Evolutionary conservation across 92 coral and sea anemone genomes (phyloP).

Genomic region (Actinostola sp.): DNA sequence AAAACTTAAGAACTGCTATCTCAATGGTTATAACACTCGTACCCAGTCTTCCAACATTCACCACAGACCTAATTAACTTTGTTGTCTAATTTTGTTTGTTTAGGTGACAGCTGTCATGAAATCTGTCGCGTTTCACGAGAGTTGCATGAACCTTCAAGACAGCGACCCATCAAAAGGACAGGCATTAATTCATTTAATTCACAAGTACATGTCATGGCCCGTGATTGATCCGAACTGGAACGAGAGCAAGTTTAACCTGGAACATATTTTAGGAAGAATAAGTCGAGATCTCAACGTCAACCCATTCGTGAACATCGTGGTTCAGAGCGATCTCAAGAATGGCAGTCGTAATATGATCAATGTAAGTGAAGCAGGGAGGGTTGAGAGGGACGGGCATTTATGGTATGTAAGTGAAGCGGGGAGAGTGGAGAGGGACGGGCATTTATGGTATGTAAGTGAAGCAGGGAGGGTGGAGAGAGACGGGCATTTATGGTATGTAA

Average conservation of each 20-base stretch:
- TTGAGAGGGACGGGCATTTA: no score
- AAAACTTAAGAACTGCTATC: no score
- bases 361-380: conserved; percentile 40
- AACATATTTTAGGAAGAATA: conserved; percentile 44
- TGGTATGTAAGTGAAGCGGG: no score
- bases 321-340: conserved; percentile 60
- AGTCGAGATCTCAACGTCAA: conserved; percentile 50
- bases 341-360: conserved; percentile 54
- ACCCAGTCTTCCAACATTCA: no score
- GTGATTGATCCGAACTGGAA: conserved; percentile 64
- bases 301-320: conserved; percentile 40
- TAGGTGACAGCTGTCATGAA: conserved; percentile 84
- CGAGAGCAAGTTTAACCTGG: conserved; percentile 58
- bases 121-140: conserved; percentile 66
- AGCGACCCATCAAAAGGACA: conserved; percentile 41
- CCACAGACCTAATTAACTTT: no score
- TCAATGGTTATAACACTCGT: no score
- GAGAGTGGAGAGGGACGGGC: no score
- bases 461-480: no score
- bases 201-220: conserved; percentile 72
- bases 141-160: conserved; percentile 57
- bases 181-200: conserved; percentile 49
- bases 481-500: no score
- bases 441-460: no score
- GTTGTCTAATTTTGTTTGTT: no score